Evolutionary conservation across 2,113 vertebrate genomes (phyloP).

Genomic region (Pantherophis guttatus): DNA sequence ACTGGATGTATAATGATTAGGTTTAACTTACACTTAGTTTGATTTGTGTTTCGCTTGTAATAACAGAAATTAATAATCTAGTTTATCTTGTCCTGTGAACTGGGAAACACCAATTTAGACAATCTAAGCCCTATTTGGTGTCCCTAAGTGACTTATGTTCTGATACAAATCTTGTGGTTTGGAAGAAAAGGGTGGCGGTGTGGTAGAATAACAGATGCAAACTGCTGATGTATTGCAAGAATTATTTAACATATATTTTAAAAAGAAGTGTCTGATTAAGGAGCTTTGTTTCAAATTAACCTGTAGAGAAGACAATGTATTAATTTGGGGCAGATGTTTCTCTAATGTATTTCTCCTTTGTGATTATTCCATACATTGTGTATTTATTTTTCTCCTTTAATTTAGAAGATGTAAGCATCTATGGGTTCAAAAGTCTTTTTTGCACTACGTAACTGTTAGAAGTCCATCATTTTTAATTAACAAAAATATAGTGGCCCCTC

Average conservation of each 20-base stretch:
- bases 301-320: not conserved
- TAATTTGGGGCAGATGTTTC: not conserved
- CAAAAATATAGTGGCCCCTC: constrained; percentile 34
- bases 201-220: constrained; percentile 28
- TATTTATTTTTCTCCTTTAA: constrained; percentile 3
- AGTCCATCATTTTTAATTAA: constrained; percentile 54
- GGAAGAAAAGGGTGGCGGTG: constrained; percentile 34
- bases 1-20: not conserved
- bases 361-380: not conserved
- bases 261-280: not conserved
- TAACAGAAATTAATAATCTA: constrained; percentile 45
- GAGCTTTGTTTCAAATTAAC: not conserved
- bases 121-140: constrained; percentile 57
- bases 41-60: constrained; percentile 51
- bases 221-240: constrained; percentile 27
- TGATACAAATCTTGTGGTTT: constrained; percentile 31
- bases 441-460: constrained; percentile 51
- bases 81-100: constrained; percentile 33
- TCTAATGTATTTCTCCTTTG: not conserved
- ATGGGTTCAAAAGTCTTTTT: constrained; percentile 29
- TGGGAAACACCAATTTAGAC: constrained; percentile 50
- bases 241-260: not conserved
- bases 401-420: constrained; percentile 14
- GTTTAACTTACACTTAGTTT: constrained; percentile 9
- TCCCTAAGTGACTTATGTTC: constrained; percentile 45